These are phyloP conservation scores for Heliocidaris erythrogramma DNA, from an alignment of 35 echinoderm and acorn worm species.

Conservation along the genomic window DNA sequence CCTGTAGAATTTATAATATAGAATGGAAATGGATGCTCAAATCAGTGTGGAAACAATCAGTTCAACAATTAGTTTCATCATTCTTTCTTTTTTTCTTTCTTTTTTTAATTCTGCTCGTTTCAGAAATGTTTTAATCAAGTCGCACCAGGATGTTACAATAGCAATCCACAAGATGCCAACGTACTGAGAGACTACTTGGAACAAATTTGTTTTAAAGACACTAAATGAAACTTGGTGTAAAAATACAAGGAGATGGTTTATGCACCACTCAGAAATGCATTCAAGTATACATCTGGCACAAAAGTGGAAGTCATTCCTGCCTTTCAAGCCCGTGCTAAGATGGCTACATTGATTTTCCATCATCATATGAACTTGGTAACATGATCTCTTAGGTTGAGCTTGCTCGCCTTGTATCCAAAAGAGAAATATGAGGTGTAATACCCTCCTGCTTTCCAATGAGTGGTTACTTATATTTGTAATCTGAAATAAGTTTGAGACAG, in stretches of 20 bases:
- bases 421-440: neutral
- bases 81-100: neutral
- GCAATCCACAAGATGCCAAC: conserved; percentile 81
- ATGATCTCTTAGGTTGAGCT: neutral
- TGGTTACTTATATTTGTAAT: neutral
- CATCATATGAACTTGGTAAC: neutral
- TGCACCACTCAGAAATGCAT: neutral
- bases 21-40: neutral
- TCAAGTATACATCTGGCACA: neutral
- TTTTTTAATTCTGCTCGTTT: neutral
- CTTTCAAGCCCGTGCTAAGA: neutral
- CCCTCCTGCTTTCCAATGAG: neutral
- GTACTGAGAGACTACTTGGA: conserved; percentile 38
- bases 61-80: neutral
- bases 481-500: neutral
- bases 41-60: neutral
- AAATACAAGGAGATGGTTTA: neutral
- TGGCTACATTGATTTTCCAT: neutral
- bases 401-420: too few species aligned
- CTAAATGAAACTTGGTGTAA: neutral
- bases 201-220: neutral
- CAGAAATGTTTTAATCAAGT: conserved; percentile 85
- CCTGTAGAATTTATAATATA: too few species aligned
- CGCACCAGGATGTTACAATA: conserved; percentile 75
- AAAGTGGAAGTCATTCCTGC: neutral